phyloP scores from a whole-genome alignment of 2,113 vertebrate species.

The Spilogale gracilis region DNA sequence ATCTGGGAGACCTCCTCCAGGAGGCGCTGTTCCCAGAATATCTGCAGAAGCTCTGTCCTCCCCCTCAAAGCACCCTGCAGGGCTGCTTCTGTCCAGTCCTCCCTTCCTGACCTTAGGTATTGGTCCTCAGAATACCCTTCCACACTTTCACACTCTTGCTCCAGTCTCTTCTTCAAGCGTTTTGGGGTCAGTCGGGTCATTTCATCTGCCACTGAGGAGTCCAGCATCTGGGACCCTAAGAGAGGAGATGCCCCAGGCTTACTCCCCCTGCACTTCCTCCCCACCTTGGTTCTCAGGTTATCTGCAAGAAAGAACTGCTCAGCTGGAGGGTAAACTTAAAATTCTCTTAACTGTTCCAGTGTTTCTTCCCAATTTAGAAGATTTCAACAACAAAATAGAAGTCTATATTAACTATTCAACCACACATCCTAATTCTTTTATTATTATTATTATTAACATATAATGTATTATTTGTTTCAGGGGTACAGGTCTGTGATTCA shows the following conservation, averaged over 20 bases:
- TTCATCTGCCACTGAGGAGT: conserved; percentile 87
- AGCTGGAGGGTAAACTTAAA: background rate
- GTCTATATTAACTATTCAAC: background rate
- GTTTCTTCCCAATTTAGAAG: background rate
- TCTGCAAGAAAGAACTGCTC: background rate
- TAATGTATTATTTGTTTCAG: no score
- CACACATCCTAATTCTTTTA: background rate
- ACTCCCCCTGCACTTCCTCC: no score
- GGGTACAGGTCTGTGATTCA: no score
- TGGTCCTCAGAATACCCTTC: conserved; percentile 81
- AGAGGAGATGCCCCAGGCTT: background rate
- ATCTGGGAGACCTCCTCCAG: conserved; percentile 87
- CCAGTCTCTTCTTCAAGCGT: conserved; percentile 92
- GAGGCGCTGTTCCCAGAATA: conserved; percentile 90
- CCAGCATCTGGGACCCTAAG: conserved; percentile 80
- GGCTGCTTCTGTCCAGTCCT: conserved; percentile 77
- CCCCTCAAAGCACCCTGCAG: conserved; percentile 88
- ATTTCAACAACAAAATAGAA: background rate
- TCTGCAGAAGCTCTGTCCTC: conserved; percentile 89
- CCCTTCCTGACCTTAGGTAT: conserved; percentile 78
- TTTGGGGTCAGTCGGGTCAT: conserved; percentile 88
- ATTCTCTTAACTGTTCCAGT: background rate
- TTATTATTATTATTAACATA: no score
- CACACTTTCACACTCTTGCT: conserved; percentile 87
- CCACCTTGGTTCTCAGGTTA: no score